Conservation (phyloP, 2,888 invertebrate genomes). For the Nymphalis urticae region DNA sequence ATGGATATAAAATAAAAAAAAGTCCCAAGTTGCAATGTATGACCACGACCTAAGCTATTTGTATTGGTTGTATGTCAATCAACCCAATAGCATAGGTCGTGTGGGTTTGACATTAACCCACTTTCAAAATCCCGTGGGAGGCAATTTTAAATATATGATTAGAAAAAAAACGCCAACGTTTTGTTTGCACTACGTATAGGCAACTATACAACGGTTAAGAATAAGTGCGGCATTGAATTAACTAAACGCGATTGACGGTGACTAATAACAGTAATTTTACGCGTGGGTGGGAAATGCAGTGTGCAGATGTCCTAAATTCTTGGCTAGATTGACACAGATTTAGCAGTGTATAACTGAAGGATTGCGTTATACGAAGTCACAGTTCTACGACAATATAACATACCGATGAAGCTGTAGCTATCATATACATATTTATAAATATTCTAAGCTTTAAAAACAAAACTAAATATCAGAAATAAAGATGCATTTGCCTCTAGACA, state of each 20-base stretch:
- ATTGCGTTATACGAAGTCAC: background rate
- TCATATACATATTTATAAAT: no score
- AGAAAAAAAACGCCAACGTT: constrained; percentile 60
- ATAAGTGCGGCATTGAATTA: constrained; percentile 46
- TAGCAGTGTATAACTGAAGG: background rate
- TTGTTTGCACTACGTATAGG: constrained; percentile 55
- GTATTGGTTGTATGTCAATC: constrained; percentile 66
- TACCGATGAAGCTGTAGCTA: background rate
- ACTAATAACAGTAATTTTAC: constrained; percentile 22
- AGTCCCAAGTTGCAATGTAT: constrained; percentile 45
- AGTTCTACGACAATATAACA: background rate
- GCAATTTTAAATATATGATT: constrained; percentile 71
- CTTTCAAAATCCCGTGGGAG: constrained; percentile 72
- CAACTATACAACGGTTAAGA: constrained; percentile 55
- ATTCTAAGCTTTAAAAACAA: no score
- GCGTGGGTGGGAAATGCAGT: constrained; percentile 28
- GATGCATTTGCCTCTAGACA: no score
- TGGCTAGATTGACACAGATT: constrained; percentile 12
- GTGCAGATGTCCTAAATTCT: constrained; percentile 26
- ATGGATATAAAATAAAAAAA: constrained; percentile 22
- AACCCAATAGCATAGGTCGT: constrained; percentile 60
- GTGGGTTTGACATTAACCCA: constrained; percentile 79
- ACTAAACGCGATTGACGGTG: constrained; percentile 31
- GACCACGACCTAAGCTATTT: no score
- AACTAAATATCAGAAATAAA: no score